Percentiles rank a stretch among this genome's conserved stretches.
These are phyloP conservation scores for Homarus americanus DNA, from an alignment of 1,140 invertebrate species.

Conservation along the genomic window DNA sequence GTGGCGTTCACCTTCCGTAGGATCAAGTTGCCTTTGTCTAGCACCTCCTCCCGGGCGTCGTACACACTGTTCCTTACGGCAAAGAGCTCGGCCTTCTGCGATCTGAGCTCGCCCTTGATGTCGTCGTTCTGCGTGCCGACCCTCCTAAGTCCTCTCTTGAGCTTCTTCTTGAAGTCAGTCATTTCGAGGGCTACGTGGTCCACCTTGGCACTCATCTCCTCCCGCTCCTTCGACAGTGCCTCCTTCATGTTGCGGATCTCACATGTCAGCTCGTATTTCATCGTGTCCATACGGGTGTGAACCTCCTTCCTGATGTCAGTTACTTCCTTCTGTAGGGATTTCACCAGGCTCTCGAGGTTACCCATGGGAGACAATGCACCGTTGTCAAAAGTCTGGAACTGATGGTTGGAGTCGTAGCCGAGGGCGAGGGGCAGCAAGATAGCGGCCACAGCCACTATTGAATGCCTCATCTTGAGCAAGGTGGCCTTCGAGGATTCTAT, in stretches of 20 bases:
- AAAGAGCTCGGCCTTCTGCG: conserved; percentile 73
- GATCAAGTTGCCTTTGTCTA: conserved; percentile 71
- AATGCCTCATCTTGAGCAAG: not conserved
- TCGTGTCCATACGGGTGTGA: conserved; percentile 68
- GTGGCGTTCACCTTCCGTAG: conserved; percentile 66
- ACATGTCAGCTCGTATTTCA: conserved; percentile 74
- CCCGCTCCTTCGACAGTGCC: conserved; percentile 59
- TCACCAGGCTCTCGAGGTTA: conserved; percentile 54
- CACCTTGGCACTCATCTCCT: conserved; percentile 50
- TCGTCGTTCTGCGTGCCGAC: conserved; percentile 71
- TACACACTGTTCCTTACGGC: conserved; percentile 73
- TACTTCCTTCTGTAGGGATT: conserved; percentile 64
- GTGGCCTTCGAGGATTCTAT: not conserved
- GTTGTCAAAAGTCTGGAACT: conserved; percentile 50
- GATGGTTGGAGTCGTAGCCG: not conserved
- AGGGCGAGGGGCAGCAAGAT: not conserved
- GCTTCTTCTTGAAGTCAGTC: conserved; percentile 58
- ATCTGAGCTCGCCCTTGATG: conserved; percentile 71
- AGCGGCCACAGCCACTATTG: not conserved
- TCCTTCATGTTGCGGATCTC: conserved; percentile 73
- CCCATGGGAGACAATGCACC: conserved; percentile 20
- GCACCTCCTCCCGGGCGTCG: conserved; percentile 68
- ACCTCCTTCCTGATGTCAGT: conserved; percentile 66
- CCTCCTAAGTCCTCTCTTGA: conserved; percentile 65
- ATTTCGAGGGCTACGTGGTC: conserved; percentile 58